Percentiles rank a stretch among this genome's conserved stretches.
Conservation (phyloP, 1,140 invertebrate genomes). For the Amphibalanus amphitrite region DNA sequence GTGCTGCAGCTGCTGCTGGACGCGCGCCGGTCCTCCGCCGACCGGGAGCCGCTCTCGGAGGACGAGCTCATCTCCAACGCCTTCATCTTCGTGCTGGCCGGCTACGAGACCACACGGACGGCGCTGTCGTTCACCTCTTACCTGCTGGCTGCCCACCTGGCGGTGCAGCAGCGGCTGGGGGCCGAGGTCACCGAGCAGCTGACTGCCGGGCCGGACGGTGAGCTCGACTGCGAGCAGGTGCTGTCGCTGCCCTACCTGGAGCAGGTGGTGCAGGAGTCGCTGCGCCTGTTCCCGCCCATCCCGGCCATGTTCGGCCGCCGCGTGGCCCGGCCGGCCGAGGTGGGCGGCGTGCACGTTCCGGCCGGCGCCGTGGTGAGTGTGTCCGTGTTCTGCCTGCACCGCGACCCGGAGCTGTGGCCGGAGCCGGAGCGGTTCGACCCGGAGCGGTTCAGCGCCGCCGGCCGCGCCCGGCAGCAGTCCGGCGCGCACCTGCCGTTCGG, state of each 20-base stretch:
- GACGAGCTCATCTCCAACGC: constrained; percentile 15
- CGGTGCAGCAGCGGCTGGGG: constrained; percentile 14
- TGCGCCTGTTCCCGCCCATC: constrained; percentile 1
- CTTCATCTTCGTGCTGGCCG: constrained; percentile 25
- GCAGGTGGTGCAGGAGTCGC: constrained; percentile 1
- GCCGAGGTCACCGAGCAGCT: constrained; percentile 15
- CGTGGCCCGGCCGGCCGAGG: too few species aligned
- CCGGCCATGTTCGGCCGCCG: too few species aligned
- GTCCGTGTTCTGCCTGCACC: constrained; percentile 31
- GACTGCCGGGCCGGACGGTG: background rate
- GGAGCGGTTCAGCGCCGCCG: constrained; percentile 31
- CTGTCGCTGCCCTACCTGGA: background rate
- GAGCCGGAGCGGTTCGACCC: constrained; percentile 42
- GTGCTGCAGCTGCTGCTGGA: too few species aligned
- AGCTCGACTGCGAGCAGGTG: background rate
- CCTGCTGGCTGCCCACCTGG: constrained; percentile 15
- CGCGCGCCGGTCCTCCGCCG: too few species aligned
- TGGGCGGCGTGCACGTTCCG: too few species aligned
- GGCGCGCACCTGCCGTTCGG: constrained; percentile 42
- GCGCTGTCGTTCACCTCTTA: constrained; percentile 14
- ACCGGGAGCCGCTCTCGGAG: too few species aligned
- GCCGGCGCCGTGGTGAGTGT: too few species aligned
- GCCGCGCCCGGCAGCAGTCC: constrained; percentile 14
- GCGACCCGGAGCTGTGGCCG: constrained; percentile 36
- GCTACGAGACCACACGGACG: constrained; percentile 19